These are phyloP conservation scores for Cosmia trapezina DNA, from an alignment of 2,888 invertebrate species.

Conservation along the genomic window DNA sequence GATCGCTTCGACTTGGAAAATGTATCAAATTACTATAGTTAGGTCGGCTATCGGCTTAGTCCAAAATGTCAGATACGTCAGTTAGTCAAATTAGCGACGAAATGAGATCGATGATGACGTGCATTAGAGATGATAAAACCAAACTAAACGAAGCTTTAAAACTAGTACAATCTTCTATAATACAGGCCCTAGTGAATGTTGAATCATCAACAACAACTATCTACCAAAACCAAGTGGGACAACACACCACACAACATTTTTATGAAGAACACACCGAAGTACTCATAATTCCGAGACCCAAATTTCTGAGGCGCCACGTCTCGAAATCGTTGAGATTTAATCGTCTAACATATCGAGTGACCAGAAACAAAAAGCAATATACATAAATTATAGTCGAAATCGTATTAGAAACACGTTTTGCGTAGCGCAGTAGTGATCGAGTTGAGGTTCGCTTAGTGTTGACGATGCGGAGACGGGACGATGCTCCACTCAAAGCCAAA, in stretches of 20 bases:
- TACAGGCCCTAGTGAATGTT: background rate
- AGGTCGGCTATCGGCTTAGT: too few relatives aligned
- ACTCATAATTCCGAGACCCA: constrained; percentile 63
- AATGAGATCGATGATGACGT: background rate
- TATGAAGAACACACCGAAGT: constrained; percentile 36
- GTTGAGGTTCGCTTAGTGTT: constrained; percentile 57
- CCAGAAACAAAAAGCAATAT: constrained; percentile 79
- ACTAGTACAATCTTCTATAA: background rate
- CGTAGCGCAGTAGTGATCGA: constrained; percentile 85
- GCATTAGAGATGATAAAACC: background rate
- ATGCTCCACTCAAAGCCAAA: background rate
- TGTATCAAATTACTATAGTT: too few relatives aligned
- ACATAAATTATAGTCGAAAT: constrained; percentile 78
- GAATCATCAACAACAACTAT: background rate
- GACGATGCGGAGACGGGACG: constrained; percentile 48
- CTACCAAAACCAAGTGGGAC: constrained; percentile 28
- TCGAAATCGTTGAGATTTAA: constrained; percentile 68
- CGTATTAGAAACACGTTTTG: constrained; percentile 82
- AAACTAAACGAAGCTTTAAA: background rate
- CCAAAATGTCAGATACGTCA: too few relatives aligned
- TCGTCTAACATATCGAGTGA: constrained; percentile 71
- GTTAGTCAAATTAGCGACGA: too few relatives aligned
- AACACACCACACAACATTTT: constrained; percentile 17
- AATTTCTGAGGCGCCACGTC: constrained; percentile 66
- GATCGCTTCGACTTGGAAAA: too few relatives aligned